Base-by-base conservation (phyloP, 2,797 vertebrate species). In the Jordanella pulchra region DNA sequence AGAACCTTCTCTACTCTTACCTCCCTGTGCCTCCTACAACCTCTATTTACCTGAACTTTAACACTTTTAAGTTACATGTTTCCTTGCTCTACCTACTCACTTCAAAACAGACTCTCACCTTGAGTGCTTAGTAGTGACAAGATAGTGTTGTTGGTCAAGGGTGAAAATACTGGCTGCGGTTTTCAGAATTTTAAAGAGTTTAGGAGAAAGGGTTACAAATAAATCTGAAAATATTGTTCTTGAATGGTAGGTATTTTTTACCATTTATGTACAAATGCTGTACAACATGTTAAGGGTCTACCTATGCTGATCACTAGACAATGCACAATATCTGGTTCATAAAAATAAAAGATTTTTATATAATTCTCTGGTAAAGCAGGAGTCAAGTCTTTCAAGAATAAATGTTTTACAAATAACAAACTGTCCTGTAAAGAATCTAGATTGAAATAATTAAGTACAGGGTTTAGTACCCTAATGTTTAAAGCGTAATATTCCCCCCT, bases 71-170 rank as follows among this genome's bases (percentile, higher is more conserved):
- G 55, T 32, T 27, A n/a, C 65, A 51, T 23, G 21, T 32, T 21
- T 23, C 32, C 58, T 61, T 61, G 32, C 30, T 61, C 30, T 39
- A 23, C 56, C 21, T 28, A 45, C 54, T 66, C 11, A 12, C 54
- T 67, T 71, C 11, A 61, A 61, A 53, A 56, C 70, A 42, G 28
- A 10, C 67, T 45, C 48, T 47, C 44, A 35, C n/a, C 50, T 60
- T 1, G 23, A 54, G 30, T 54, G 67, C n/a, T 17, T 5, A 28
- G n/a, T 47, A 47, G 45, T 47, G 18, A 65, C 18, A 10, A 3
- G 11, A 39, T 69, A 32, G 68, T 71, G 51, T 12, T 39, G 23
- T 67, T 23, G 64, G 55, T 28, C 23, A 32, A 56, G 30, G 32
- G 53, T 44, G 4, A 71, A 51, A 18, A 65, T 50, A 39, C 17